These are phyloP conservation scores for Meriones psammophilus DNA, from an alignment of 2,797 vertebrate species.

Conservation along the genomic window DNA sequence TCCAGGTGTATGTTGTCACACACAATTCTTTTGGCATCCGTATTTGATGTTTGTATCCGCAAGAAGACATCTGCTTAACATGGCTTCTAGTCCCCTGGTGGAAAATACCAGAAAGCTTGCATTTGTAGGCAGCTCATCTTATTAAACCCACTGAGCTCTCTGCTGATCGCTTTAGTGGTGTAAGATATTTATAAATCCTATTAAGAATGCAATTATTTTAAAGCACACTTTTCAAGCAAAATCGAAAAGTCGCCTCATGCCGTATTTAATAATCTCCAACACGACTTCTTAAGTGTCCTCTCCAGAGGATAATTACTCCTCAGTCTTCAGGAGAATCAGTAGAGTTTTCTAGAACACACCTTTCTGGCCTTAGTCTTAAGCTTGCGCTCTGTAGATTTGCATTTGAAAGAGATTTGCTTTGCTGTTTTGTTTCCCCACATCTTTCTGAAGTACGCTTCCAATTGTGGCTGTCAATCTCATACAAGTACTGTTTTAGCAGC, in stretches of 20 bases:
- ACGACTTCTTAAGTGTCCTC: constrained; percentile 22
- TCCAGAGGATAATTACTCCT: constrained; percentile 45
- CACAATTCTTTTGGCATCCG: rapidly evolving
- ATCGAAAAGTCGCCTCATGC: neutral
- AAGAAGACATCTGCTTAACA: rapidly evolving
- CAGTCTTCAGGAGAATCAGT: constrained; percentile 7
- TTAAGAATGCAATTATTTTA: constrained; percentile 70
- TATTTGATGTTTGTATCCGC: rapidly evolving
- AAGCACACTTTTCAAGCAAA: constrained; percentile 64
- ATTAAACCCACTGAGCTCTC: neutral
- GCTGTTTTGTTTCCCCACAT: constrained; percentile 46
- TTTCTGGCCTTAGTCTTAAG: neutral
- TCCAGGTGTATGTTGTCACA: neutral
- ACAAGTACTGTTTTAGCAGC: neutral
- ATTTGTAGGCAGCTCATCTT: rapidly evolving
- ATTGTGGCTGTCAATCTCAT: neutral
- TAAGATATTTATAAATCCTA: constrained; percentile 53
- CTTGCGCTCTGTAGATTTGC: constrained; percentile 43
- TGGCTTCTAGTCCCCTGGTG: too few species aligned
- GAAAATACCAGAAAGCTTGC: neutral
- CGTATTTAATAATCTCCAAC: constrained; percentile 41
- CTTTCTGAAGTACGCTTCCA: constrained; percentile 32
- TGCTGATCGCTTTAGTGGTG: neutral
- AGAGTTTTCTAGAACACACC: neutral
- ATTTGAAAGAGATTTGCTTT: constrained; percentile 60